phyloP scores from a whole-genome alignment of 2,888 invertebrate species.

The Tachystola acroxantha region DNA sequence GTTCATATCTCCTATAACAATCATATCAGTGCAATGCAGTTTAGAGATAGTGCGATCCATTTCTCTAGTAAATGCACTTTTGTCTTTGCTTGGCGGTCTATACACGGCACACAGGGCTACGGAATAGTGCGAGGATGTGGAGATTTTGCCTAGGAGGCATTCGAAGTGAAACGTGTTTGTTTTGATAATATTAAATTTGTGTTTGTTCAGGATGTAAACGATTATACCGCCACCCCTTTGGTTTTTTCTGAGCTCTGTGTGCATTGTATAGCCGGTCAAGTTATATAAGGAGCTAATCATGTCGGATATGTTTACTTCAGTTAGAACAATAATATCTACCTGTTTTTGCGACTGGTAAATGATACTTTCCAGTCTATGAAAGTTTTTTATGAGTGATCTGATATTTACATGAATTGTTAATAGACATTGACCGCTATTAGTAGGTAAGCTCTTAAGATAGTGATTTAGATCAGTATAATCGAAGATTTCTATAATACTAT shows the following conservation, averaged over 20 bases:
- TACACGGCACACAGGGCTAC: conserved; percentile 11
- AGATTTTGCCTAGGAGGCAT: conserved; percentile 4
- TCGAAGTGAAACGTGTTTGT: conserved; percentile 6
- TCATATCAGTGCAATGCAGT: conserved; percentile 4
- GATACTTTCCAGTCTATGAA: conserved; percentile 1
- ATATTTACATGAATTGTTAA: conserved; percentile 4
- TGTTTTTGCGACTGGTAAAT: not conserved
- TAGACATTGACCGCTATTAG: not conserved
- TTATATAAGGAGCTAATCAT: conserved; percentile 6
- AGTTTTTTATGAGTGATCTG: conserved; percentile 4
- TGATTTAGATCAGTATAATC: no score
- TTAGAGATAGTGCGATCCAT: conserved; percentile 4
- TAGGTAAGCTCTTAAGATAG: not conserved
- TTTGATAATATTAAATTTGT: conserved; percentile 3
- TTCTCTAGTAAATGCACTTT: conserved; percentile 12
- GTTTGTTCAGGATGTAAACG: conserved; percentile 8
- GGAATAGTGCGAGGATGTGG: not conserved
- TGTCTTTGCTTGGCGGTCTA: conserved; percentile 11
- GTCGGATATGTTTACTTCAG: conserved; percentile 10
- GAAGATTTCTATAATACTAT: no score
- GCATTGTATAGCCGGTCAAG: conserved; percentile 9
- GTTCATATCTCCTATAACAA: no score
- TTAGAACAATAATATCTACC: conserved; percentile 6
- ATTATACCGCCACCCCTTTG: conserved; percentile 11
- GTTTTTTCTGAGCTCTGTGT: conserved; percentile 9